Base-by-base conservation (phyloP, 2,113 vertebrate species). In the Aspidoscelis tigris region DNA sequence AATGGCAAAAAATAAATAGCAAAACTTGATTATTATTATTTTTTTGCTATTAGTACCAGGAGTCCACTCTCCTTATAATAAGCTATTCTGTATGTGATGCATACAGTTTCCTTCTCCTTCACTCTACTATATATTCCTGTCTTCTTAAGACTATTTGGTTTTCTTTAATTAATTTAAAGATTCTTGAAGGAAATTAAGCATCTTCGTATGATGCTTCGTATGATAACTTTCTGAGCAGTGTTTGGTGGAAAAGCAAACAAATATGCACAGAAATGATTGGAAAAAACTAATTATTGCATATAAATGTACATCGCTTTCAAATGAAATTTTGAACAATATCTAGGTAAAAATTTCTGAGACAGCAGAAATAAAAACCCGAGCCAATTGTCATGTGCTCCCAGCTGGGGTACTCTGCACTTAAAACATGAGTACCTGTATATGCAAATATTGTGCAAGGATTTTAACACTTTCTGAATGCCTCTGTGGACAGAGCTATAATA, bases 1-100 rank as follows among this genome's bases (percentile, higher is more conserved):
- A 93, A 89, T 86, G 90, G 87, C 89, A 91, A 92, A 92, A 90
- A 89, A 88, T 66, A 84, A 92, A 93, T 73, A 90, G 91, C 65
- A 89, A 89, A 93, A 84, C 81, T 89, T 61, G 75, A 89, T 85
- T 84, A 33, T 33, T 33, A 33, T 90, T 43, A 6, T 47, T 71
- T 78, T 88, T 91, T 92, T 88, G 88, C 85, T 90, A 84, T 88
- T 84, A 90, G 84, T 55, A 80, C 83, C 87, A 93, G 86, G 84
- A 92, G 80, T 88, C 90, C 66, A 83, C 74, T 89, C 53, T 90
- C 53, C 85, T 87, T 93, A 86, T 82, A 92, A 41, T 33, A 8
- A 18, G 9, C 2, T 92, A 24, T 90, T 92, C 75, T 91, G 69
- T 33, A 87, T 82, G 61, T 33, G 21, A 70, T 81, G 24, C 76